These are phyloP conservation scores for Styela plicata DNA, from an alignment of 23 tunicate genomes.

Conservation along the genomic window DNA sequence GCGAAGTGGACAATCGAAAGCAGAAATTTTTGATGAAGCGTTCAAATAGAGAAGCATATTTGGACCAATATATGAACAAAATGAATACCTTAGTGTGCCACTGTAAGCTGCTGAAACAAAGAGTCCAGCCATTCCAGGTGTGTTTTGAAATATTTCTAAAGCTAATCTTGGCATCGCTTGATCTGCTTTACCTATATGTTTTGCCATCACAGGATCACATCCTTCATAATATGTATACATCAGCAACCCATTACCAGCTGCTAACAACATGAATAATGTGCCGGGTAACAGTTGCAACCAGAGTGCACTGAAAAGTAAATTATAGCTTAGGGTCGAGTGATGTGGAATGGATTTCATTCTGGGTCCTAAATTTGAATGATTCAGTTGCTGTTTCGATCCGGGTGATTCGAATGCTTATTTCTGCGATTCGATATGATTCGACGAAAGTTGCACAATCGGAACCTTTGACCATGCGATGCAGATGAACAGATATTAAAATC, in stretches of 20 bases:
- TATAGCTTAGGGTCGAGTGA: too few relatives aligned
- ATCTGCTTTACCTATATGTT: background rate
- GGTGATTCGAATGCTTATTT: background rate
- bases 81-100: slow-evolving; percentile 6
- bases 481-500: background rate
- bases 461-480: too few relatives aligned
- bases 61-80: background rate
- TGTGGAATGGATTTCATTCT: too few relatives aligned
- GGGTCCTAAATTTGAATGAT: background rate
- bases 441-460: too few relatives aligned
- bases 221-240: slow-evolving; percentile 4
- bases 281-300: slow-evolving; percentile 10
- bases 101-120: slow-evolving; percentile 15
- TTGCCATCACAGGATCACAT: background rate
- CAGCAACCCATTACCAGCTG: slow-evolving; percentile 7
- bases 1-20: too few relatives aligned
- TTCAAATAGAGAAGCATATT: too few relatives aligned
- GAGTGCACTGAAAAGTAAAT: background rate
- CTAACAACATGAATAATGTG: background rate
- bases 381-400: background rate
- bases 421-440: background rate
- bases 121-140: slow-evolving; percentile 22
- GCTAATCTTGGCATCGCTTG: slow-evolving; percentile 5
- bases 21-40: too few relatives aligned
- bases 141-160: slow-evolving; percentile 1